phyloP scores from a whole-genome alignment of 2,888 invertebrate genomes.

The Meteorus colon region DNA sequence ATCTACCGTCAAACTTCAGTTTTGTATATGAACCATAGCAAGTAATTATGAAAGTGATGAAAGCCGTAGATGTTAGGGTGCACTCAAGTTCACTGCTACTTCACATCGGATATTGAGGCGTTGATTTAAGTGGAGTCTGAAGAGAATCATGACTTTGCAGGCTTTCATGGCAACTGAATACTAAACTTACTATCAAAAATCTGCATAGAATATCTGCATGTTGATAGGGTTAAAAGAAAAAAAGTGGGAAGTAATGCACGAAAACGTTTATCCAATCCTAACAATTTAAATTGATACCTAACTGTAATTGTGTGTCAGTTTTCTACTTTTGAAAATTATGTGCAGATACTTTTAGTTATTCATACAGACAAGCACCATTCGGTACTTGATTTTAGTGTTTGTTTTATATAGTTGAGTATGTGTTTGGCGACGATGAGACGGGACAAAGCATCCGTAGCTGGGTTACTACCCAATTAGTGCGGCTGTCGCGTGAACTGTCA shows the following conservation, averaged over 20 bases:
- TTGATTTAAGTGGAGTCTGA: background rate
- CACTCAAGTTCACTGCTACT: background rate
- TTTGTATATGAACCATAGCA: background rate
- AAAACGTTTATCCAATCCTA: too few relatives aligned
- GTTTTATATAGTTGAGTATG: background rate
- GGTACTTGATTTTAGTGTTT: background rate
- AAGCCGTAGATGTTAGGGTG: background rate
- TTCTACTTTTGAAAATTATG: too few relatives aligned
- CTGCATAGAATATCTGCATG: background rate
- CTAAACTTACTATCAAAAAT: background rate
- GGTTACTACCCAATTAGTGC: conserved; percentile 45
- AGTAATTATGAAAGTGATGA: background rate
- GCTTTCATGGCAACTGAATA: background rate
- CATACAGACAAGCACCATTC: too few relatives aligned
- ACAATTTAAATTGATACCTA: too few relatives aligned
- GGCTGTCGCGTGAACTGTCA: conserved; percentile 39
- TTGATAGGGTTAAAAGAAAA: too few relatives aligned
- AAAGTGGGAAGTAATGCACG: too few relatives aligned
- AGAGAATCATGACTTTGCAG: background rate
- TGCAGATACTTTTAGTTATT: too few relatives aligned
- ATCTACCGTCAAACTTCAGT: background rate
- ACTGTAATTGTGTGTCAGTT: too few relatives aligned
- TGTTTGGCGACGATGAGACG: too few relatives aligned
- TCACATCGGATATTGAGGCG: background rate
- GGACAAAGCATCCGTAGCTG: conserved; percentile 1